A percentile compares a stretch with the other conserved stretches of the same genome.
phyloP scores from a whole-genome alignment of 2,888 invertebrate genomes.

The Pycnomerus fuliginosus region DNA sequence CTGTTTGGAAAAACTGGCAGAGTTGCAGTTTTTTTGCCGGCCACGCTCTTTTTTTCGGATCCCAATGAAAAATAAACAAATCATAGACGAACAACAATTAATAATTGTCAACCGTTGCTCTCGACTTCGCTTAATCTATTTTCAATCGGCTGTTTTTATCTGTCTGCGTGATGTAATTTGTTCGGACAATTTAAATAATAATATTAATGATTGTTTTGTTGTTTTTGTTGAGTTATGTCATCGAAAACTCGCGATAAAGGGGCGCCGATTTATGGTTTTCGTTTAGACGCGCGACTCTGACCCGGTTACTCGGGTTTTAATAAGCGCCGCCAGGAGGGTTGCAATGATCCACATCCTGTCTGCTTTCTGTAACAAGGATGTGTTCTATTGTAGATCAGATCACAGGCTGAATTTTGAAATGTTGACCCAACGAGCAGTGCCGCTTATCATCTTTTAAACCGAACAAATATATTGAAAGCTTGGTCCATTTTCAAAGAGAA shows the following conservation, averaged over 20 bases:
- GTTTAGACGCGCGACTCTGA: too few relatives aligned
- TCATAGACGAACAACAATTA: constrained; percentile 13
- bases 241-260: background rate
- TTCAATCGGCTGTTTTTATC: constrained; percentile 9
- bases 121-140: constrained; percentile 7
- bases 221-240: constrained; percentile 13
- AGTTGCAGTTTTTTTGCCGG: background rate
- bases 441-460: too few relatives aligned
- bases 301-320: too few relatives aligned
- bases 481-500: too few relatives aligned
- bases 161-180: constrained; percentile 10
- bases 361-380: constrained; percentile 25
- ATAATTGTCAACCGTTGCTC: constrained; percentile 2
- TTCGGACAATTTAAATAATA: too few relatives aligned
- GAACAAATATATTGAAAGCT: too few relatives aligned
- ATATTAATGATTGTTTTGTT: constrained; percentile 6
- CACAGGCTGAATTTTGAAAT: too few relatives aligned
- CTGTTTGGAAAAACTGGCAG: constrained; percentile 1
- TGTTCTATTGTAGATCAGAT: constrained; percentile 25
- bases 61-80: constrained; percentile 2
- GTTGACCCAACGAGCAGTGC: too few relatives aligned
- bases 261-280: too few relatives aligned
- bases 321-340: constrained; percentile 24
- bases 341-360: constrained; percentile 30
- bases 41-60: constrained; percentile 1